Evolutionary conservation across 2,888 invertebrate genomes (phyloP).

Genomic region (Macrostomum cliftonense): DNA sequence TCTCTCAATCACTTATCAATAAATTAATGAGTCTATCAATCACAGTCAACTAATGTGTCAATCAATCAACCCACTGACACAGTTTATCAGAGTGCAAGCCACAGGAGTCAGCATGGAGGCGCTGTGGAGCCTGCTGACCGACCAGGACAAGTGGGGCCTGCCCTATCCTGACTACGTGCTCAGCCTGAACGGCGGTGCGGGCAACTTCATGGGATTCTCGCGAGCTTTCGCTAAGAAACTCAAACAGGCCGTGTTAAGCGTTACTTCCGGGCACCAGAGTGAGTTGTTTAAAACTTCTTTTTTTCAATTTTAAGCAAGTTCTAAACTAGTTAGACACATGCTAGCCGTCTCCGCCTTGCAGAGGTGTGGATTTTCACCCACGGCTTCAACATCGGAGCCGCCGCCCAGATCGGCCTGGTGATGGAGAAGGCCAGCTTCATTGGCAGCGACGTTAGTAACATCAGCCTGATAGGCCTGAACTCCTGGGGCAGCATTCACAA

Average conservation of each 20-base stretch:
- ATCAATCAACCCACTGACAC: not conserved
- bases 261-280: too few relatives aligned
- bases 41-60: too few relatives aligned
- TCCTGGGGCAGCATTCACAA: conserved; percentile 31
- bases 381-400: conserved; percentile 33
- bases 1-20: too few relatives aligned
- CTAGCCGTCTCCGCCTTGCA: too few relatives aligned
- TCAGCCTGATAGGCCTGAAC: conserved; percentile 30
- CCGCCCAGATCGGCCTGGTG: conserved; percentile 36
- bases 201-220: conserved; percentile 13
- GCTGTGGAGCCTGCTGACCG: conserved; percentile 25
- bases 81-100: conserved; percentile 25
- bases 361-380: conserved; percentile 19
- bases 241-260: too few relatives aligned
- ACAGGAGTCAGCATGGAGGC: conserved; percentile 16
- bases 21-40: too few relatives aligned
- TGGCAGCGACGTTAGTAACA: conserved; percentile 16
- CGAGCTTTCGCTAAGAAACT: too few relatives aligned
- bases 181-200: conserved; percentile 37
- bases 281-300: too few relatives aligned
- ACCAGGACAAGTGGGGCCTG: conserved; percentile 23
- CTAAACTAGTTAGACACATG: too few relatives aligned
- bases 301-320: too few relatives aligned
- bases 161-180: conserved; percentile 30
- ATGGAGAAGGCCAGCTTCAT: conserved; percentile 27